A percentile compares a stretch with the other conserved stretches of the same genome.
Evolutionary conservation across 2,113 vertebrate genomes (phyloP).

Genomic region (Paracanthobrama guichenoti): DNA sequence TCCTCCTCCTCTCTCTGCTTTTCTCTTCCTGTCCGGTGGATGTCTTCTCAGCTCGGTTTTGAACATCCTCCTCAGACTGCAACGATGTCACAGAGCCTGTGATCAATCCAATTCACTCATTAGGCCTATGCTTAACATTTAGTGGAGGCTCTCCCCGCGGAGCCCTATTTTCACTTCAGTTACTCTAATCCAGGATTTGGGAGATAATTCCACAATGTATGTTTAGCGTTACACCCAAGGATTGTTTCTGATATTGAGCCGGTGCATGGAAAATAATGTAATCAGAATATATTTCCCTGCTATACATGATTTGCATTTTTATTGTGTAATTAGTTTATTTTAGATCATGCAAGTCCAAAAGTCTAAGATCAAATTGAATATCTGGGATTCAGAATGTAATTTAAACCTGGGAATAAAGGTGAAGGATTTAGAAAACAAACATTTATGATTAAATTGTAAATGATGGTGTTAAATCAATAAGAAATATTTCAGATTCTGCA

Average conservation of each 20-base stretch:
- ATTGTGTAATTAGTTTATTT: conserved; percentile 41
- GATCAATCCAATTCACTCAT: conserved; percentile 7
- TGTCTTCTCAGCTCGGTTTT: conserved; percentile 2
- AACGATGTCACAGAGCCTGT: conserved; percentile 15
- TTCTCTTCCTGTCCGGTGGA: conserved; percentile 37
- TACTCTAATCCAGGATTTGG: conserved; percentile 37
- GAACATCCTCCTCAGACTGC: conserved; percentile 20
- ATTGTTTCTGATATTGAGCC: conserved; percentile 44
- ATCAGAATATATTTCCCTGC: conserved; percentile 43
- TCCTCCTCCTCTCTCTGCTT: conserved; percentile 12
- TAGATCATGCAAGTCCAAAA: not conserved
- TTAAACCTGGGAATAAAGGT: not conserved
- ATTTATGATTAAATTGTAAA: conserved; percentile 8
- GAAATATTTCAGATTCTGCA: not conserved
- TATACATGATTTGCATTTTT: conserved; percentile 24
- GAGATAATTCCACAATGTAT: conserved; percentile 41
- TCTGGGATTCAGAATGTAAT: not conserved
- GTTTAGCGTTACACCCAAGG: conserved; percentile 46
- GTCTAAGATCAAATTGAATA: not conserved
- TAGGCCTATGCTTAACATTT: conserved; percentile 19
- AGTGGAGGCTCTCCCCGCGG: not conserved
- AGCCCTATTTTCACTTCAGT: conserved; percentile 35
- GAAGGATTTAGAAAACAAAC: not conserved
- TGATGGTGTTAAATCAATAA: not conserved
- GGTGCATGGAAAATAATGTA: conserved; percentile 40